phyloP scores from a whole-genome alignment of 2,113 vertebrate species.

The Halcyon malimbica region DNA sequence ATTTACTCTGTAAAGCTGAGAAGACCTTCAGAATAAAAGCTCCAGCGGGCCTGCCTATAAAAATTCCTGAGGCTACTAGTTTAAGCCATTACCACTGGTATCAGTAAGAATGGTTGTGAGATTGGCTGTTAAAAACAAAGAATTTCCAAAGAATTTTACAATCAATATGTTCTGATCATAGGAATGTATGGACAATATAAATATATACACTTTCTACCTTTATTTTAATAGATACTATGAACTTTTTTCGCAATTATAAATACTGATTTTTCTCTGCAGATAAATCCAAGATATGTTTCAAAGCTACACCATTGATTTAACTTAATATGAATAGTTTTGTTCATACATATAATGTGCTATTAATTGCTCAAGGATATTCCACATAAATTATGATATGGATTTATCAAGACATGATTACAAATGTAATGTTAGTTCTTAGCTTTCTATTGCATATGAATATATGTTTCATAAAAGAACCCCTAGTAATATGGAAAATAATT shows the following conservation, averaged over 20 bases:
- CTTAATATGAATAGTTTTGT: background rate
- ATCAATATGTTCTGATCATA: background rate
- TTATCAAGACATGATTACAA: background rate
- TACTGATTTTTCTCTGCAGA: background rate
- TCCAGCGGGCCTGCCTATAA: background rate
- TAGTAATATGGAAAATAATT: background rate
- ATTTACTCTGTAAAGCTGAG: background rate
- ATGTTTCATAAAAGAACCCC: background rate
- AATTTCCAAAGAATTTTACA: background rate
- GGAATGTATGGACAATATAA: background rate
- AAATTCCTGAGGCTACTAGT: background rate
- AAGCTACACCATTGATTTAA: background rate
- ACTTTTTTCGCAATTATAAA: background rate
- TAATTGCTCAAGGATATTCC: background rate
- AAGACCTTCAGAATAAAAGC: background rate
- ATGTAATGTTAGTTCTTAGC: background rate
- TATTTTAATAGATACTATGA: background rate
- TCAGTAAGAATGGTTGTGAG: background rate
- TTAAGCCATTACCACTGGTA: background rate
- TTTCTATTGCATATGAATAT: background rate
- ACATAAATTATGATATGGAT: background rate
- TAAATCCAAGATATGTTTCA: background rate
- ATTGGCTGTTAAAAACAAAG: background rate
- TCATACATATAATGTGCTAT: background rate
- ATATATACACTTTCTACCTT: background rate